These are phyloP conservation scores for Papilio polytes DNA, from an alignment of 1,140 invertebrate species.

Conservation along the genomic window DNA sequence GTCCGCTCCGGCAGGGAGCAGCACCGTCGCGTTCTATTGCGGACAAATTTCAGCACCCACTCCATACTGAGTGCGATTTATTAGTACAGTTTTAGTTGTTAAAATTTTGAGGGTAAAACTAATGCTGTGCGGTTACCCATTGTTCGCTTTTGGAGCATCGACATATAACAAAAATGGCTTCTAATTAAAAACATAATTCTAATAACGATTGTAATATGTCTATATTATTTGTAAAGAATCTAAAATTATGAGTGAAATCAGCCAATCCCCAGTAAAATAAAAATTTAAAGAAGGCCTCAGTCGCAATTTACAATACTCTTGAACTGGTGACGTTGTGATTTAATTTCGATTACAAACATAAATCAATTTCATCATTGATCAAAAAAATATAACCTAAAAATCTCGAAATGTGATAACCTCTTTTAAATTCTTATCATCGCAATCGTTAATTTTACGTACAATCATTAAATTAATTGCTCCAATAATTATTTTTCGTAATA, in stretches of 20 bases:
- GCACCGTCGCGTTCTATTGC: conserved; percentile 44
- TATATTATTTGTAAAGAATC: too few species aligned
- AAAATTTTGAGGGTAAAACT: conserved; percentile 35
- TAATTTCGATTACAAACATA: background rate
- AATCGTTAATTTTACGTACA: background rate
- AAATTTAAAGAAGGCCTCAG: background rate
- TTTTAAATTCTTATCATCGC: conserved; percentile 9
- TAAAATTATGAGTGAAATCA: too few species aligned
- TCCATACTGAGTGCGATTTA: conserved; percentile 51
- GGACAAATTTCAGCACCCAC: conserved; percentile 55
- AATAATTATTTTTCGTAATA: conserved; percentile 36
- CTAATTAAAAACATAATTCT: too few species aligned
- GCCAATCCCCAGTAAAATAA: too few species aligned
- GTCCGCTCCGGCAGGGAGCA: conserved; percentile 43
- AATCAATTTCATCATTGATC: too few species aligned
- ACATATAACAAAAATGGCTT: background rate
- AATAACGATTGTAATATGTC: too few species aligned
- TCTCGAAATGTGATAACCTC: background rate
- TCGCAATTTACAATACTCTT: background rate
- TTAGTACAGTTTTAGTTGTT: conserved; percentile 49
- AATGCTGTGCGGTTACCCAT: background rate
- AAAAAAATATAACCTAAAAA: background rate
- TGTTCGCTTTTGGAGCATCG: background rate
- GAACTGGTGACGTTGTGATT: background rate
- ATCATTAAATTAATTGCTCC: conserved; percentile 34